phyloP scores from a whole-genome alignment of 2,888 invertebrate species.

The Cephus pygmeus region DNA sequence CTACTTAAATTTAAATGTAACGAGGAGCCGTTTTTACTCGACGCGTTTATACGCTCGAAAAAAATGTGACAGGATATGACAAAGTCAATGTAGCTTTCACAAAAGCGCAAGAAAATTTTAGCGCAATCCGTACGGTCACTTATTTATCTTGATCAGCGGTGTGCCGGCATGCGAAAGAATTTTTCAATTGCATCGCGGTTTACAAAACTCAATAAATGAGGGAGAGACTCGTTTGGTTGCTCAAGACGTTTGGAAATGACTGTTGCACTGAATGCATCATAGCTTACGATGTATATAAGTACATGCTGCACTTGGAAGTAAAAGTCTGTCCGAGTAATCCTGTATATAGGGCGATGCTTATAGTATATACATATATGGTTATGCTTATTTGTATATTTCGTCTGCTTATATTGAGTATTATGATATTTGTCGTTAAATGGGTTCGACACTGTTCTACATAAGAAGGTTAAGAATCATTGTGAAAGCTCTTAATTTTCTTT shows the following conservation, averaged over 20 bases:
- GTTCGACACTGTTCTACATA: no score
- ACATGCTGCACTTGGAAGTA: conserved; percentile 9
- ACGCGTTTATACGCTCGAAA: neutral
- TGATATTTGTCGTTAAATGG: no score
- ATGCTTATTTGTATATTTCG: no score
- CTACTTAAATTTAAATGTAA: neutral
- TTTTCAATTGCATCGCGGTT: conserved; percentile 26
- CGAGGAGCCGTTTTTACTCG: neutral
- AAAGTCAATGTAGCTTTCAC: neutral
- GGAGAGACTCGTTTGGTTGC: conserved; percentile 30
- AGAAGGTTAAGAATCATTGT: no score
- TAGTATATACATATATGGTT: no score
- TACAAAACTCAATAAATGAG: conserved; percentile 42
- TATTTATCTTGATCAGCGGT: neutral
- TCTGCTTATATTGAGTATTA: no score
- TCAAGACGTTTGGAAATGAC: conserved; percentile 30
- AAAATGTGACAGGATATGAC: neutral
- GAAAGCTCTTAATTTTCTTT: no score
- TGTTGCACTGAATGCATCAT: conserved; percentile 10
- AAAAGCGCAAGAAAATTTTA: neutral
- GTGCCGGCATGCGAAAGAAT: neutral
- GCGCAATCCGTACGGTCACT: neutral
- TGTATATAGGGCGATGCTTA: neutral
- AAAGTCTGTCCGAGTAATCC: neutral
- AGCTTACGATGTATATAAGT: neutral